Evolutionary conservation across 2,888 invertebrate genomes (phyloP).

Genomic region (Leptogaster cylindrica): DNA sequence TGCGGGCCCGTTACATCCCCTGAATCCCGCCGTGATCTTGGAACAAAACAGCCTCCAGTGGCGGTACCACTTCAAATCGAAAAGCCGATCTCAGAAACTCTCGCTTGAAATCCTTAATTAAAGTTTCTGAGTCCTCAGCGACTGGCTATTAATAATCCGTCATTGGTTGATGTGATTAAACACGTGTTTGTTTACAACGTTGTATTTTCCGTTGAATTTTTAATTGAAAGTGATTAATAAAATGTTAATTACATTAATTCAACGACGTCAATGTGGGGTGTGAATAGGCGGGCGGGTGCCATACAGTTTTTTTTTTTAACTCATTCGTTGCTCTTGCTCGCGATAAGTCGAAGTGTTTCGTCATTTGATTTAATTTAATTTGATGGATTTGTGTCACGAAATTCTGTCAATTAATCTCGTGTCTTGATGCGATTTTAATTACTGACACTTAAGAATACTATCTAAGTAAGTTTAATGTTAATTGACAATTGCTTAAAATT

Average conservation of each 20-base stretch:
- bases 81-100: not conserved
- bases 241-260: conserved; percentile 62
- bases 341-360: not conserved
- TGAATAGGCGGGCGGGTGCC: not conserved
- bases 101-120: no score
- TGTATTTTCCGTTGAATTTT: conserved; percentile 52
- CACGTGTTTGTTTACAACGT: conserved; percentile 46
- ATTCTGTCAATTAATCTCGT: conserved; percentile 26
- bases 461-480: no score
- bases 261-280: no score
- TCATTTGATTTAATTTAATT: conserved; percentile 35
- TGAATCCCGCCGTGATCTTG: conserved; percentile 5
- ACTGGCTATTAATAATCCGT: conserved; percentile 44
- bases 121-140: not conserved
- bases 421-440: not conserved
- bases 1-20: conserved; percentile 48
- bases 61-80: no score
- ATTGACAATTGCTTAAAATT: no score
- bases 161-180: conserved; percentile 47
- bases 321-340: not conserved
- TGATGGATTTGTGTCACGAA: conserved; percentile 41
- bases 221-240: conserved; percentile 63
- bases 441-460: no score
- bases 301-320: not conserved
- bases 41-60: no score